Conservation (phyloP, 2,113 vertebrate species). For the Orthonyx spaldingii region DNA sequence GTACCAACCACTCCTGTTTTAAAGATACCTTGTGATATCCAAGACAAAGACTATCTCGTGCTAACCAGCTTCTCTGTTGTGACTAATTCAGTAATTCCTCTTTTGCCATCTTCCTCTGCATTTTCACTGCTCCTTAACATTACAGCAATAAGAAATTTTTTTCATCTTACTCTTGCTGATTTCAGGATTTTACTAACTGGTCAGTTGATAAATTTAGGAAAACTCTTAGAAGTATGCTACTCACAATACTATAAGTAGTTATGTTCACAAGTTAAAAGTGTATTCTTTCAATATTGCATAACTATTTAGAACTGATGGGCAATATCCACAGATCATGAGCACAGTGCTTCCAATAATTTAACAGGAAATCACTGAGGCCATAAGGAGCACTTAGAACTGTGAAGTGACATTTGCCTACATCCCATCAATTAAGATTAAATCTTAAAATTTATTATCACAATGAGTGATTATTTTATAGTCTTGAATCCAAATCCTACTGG, state of each 20-base stretch:
- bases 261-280: neutral
- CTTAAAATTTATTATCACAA: neutral
- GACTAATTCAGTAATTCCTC: neutral
- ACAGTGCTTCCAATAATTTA: neutral
- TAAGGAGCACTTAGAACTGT: neutral
- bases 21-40: neutral
- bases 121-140: neutral
- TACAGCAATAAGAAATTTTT: neutral
- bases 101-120: neutral
- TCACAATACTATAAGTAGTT: neutral
- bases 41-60: neutral
- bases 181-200: neutral
- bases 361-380: neutral
- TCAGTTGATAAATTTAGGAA: neutral
- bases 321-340: neutral
- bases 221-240: neutral
- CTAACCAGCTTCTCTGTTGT: neutral
- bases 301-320: neutral
- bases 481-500: neutral
- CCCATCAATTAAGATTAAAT: neutral
- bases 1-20: neutral
- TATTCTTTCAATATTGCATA: neutral
- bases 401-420: neutral
- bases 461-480: neutral
- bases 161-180: neutral